Evolutionary conservation across 2,888 invertebrate genomes (phyloP).

Genomic region (Caenorhabditis imperialis): DNA sequence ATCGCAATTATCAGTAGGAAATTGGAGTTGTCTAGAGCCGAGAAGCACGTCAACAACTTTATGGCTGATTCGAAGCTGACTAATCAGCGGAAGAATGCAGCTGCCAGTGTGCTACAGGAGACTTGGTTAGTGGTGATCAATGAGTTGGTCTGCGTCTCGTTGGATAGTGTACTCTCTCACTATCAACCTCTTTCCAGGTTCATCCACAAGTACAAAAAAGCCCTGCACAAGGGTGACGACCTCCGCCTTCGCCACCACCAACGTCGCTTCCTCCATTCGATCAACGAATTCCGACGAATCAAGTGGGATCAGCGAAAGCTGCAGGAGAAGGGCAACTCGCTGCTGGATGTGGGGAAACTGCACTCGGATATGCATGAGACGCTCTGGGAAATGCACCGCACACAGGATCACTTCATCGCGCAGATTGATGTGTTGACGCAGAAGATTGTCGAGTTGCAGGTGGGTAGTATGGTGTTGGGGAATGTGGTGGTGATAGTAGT

Average conservation of each 20-base stretch:
- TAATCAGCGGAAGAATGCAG: constrained; percentile 99
- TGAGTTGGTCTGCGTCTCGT: background rate
- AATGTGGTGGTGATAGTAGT: too few relatives aligned
- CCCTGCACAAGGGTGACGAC: constrained; percentile 76
- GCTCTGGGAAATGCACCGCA: constrained; percentile 77
- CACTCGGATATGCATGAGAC: constrained; percentile 78
- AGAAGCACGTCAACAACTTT: constrained; percentile 99
- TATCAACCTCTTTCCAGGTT: constrained; percentile 74
- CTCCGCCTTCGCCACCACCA: constrained; percentile 77
- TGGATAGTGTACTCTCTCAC: too few relatives aligned
- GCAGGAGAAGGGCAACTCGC: constrained; percentile 88
- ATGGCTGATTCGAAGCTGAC: constrained; percentile 99
- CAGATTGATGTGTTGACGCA: constrained; percentile 76
- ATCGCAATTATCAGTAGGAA: constrained; percentile 99
- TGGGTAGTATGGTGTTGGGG: too few relatives aligned
- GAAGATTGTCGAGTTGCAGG: constrained; percentile 74
- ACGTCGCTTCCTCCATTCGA: constrained; percentile 74
- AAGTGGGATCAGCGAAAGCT: constrained; percentile 83
- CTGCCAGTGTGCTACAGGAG: constrained; percentile 97
- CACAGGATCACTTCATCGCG: constrained; percentile 76
- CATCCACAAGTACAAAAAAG: constrained; percentile 77
- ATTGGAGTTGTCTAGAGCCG: constrained; percentile 94
- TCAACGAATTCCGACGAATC: constrained; percentile 88
- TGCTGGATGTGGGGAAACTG: constrained; percentile 97
- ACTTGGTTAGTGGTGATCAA: constrained; percentile 87